Evolutionary conservation across 2,113 vertebrate species (phyloP), one percentile per base, ranked within the genome.

Genomic region (Gopherus evgoodei): DNA sequence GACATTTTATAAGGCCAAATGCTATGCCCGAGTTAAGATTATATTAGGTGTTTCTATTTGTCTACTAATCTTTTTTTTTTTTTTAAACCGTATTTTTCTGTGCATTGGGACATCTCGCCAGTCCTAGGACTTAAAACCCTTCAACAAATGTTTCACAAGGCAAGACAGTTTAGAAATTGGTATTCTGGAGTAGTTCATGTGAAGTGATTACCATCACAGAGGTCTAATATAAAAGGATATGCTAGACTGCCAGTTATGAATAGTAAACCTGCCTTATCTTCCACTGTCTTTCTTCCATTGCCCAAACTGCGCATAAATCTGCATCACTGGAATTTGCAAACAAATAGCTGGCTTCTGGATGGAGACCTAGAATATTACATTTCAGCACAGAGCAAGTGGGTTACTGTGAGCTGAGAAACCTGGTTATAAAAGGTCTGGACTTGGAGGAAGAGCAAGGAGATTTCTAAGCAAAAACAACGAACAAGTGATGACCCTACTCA

Each of bases 191-290:
- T 5, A 44, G 52, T 38, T 89, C 42, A 44, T 91, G 49, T 56
- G 79, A 90, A 95, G 76, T 87, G 90, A 97, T 96, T 95, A 84
- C 62, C 42, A 93, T 92, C 84, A 87, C 29, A 1, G 57, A 96
- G 79, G 81, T 94, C 91, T 54, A 94, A 96, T 62, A 84, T 96
- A 93, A 93, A 95, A 94, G 92, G 82, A 49, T 93, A 92, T 7
- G 10, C 86, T 94, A 89, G 87, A 91, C 62, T 86, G 81, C 92
- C 95, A 89, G 83, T 93, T 95, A 91, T 87, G 90, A 96, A 97
- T 84, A 97, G 83, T 80, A 89, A 93, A 49, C 52, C 49, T 85
- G 53, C 84, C 49, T 90, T 21, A 90, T 89, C 54, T 97, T 94
- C 83, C 49, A 59, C 78, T 79, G 21, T 49, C 54, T 75, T 90